phyloP scores from a whole-genome alignment of 1,140 invertebrate species.

The Macrobrachium rosenbergii region DNA sequence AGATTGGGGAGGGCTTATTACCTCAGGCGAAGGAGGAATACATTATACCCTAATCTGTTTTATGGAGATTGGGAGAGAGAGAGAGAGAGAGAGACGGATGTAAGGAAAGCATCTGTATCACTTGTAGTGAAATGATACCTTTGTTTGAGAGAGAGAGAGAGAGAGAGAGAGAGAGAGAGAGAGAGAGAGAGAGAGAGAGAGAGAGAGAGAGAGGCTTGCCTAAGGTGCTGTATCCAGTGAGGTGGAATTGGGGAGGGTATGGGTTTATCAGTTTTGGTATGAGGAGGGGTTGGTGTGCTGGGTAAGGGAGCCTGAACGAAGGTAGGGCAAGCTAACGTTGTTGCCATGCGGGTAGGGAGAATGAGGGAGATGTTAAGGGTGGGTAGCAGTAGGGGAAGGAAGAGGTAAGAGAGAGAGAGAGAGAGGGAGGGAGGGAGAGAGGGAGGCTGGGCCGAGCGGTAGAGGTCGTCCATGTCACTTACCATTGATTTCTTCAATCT shows the following conservation, averaged over 20 bases:
- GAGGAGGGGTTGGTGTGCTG: not conserved
- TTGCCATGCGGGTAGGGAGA: not conserved
- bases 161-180: no score
- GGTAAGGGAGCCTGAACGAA: not conserved
- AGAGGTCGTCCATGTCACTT: constrained; percentile 48
- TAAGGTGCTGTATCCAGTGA: not conserved
- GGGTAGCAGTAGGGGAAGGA: not conserved
- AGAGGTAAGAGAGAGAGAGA: not conserved
- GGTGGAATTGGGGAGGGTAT: not conserved
- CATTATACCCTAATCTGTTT: no score
- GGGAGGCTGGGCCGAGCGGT: constrained; percentile 2
- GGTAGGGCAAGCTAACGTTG: not conserved
- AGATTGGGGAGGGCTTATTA: no score
- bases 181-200: no score
- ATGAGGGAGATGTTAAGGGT: not conserved
- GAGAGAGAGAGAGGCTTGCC: no score
- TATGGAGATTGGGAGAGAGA: no score
- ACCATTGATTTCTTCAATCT: constrained; percentile 50
- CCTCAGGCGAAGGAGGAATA: no score
- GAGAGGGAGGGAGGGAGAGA: constrained; percentile 1
- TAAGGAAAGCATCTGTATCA: no score
- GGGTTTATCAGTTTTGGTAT: no score
- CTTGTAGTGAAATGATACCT: no score
- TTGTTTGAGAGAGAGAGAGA: no score
- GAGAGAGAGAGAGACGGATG: no score